A percentile compares a stretch with the other conserved stretches of the same genome.
Conservation (phyloP, 2,797 vertebrate species). For the Gymnoscopelus braueri region DNA sequence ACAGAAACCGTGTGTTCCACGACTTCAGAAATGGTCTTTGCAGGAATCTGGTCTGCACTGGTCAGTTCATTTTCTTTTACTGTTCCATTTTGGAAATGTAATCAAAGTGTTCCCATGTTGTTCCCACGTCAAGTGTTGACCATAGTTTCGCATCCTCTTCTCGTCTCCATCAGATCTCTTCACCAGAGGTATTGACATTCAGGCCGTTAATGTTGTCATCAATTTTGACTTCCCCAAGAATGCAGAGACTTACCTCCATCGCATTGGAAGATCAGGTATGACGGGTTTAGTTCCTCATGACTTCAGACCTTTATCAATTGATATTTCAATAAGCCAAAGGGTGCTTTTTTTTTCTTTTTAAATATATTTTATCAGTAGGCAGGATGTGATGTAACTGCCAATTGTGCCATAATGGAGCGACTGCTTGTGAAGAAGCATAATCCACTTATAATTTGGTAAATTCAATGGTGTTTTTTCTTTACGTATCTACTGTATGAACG, state of each 20-base stretch:
- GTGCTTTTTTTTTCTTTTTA: too few relatives aligned
- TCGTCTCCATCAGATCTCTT: constrained; percentile 78
- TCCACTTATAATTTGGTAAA: too few relatives aligned
- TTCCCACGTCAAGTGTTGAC: background rate
- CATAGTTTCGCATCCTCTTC: background rate
- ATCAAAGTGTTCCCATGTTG: too few relatives aligned
- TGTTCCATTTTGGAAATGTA: background rate
- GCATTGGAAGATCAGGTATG: constrained; percentile 86
- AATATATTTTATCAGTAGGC: background rate
- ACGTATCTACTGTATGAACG: too few relatives aligned
- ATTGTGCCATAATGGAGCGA: too few relatives aligned
- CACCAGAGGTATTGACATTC: constrained; percentile 88
- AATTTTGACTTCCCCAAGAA: constrained; percentile 89
- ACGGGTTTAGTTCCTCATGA: background rate
- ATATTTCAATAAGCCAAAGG: too few relatives aligned
- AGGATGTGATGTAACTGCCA: background rate
- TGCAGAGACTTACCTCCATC: constrained; percentile 86
- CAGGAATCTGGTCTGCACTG: constrained; percentile 86
- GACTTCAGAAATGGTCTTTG: constrained; percentile 87
- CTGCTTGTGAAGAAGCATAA: too few relatives aligned
- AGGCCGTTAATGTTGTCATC: constrained; percentile 88
- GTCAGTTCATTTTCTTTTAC: constrained; percentile 56
- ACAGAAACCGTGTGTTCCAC: constrained; percentile 86
- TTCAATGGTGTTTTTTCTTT: too few relatives aligned
- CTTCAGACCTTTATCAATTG: too few relatives aligned